phyloP scores from a whole-genome alignment of 2,113 vertebrate species.

The Trogon melanurus region DNA sequence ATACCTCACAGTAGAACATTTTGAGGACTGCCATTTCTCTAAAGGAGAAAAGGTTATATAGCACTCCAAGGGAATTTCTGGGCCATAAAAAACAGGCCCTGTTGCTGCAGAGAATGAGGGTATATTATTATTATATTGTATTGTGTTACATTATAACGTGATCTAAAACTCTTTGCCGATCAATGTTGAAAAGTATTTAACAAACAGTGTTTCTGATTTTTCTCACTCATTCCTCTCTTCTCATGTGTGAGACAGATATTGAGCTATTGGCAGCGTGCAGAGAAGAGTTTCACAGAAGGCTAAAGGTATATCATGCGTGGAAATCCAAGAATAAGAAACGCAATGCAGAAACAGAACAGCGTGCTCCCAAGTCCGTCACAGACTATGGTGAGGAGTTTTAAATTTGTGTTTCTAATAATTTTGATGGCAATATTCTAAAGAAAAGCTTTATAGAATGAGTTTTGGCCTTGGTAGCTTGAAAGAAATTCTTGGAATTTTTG shows the following conservation, averaged over 20 bases:
- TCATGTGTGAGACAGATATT: conserved; percentile 82
- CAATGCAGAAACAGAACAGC: conserved; percentile 87
- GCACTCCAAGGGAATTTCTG: neutral
- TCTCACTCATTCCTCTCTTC: neutral
- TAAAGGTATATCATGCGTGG: conserved; percentile 98
- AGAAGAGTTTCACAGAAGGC: conserved; percentile 96
- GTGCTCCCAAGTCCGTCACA: conserved; percentile 91
- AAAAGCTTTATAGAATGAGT: neutral
- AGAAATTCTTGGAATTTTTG: neutral
- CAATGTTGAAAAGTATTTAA: neutral
- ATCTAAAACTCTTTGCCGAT: neutral
- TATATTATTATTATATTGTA: neutral
- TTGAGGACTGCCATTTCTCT: neutral
- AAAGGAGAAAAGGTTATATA: neutral
- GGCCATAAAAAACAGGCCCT: neutral
- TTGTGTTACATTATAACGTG: neutral
- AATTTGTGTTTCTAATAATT: neutral
- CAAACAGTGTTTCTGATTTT: conserved; percentile 30
- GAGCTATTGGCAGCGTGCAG: conserved; percentile 95
- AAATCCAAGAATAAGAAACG: conserved; percentile 98
- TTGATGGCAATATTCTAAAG: neutral
- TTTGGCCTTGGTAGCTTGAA: neutral
- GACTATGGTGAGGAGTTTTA: conserved; percentile 88
- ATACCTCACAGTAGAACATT: neutral
- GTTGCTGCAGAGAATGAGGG: neutral